Evolutionary conservation across 2,113 vertebrate genomes (phyloP), one percentile per base, ranked within the genome.

Genomic region (Tachysurus vachellii): DNA sequence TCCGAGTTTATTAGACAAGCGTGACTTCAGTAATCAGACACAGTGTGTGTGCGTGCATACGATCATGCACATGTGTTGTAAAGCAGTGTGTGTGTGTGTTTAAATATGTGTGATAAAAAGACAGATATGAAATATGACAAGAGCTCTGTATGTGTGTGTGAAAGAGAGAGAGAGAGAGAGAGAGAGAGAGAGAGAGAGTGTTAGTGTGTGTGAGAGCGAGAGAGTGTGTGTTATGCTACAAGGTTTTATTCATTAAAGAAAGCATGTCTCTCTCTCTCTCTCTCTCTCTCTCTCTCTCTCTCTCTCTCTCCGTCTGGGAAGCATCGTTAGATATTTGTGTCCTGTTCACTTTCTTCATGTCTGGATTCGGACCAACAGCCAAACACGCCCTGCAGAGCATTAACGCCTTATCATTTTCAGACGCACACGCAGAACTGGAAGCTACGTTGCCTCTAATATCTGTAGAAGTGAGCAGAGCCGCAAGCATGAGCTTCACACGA

Each of bases 321-420:
- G 87, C 66, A 93, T 92, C 91, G 90, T 42, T 84, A 50, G 50
- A 87, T 89, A 90, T 91, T 92, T 90, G 88, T 90, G 85, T 88
- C 77, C 89, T 92, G 90, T 36, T 89, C 89, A 92, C 90, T 87
- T 86, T 92, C 90, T 53, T 80, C 77, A n/a, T 10, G 77, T 17
- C 47, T 77, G 75, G 50, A 77, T 11, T 77, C 75, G 5, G 13
- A 26, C 47, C 77, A 57, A 21, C 17, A 80, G 28, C 77, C 77
- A 57, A 56, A 57, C 77, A 21, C 26, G 19, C 53, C 19, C 13
- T 11, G 19, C n/a, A 31, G 53, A 57, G 36, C 77, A 36, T 80
- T 79, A 79, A 28, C 26, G 53, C 50, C 17, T 56, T 79, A 56
- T 17, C 26, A 3, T 8, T 80, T 80, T 31, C 50, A 10, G 2